Evolutionary conservation across 2,888 invertebrate genomes (phyloP).

Genomic region (Ophion obscuratus): DNA sequence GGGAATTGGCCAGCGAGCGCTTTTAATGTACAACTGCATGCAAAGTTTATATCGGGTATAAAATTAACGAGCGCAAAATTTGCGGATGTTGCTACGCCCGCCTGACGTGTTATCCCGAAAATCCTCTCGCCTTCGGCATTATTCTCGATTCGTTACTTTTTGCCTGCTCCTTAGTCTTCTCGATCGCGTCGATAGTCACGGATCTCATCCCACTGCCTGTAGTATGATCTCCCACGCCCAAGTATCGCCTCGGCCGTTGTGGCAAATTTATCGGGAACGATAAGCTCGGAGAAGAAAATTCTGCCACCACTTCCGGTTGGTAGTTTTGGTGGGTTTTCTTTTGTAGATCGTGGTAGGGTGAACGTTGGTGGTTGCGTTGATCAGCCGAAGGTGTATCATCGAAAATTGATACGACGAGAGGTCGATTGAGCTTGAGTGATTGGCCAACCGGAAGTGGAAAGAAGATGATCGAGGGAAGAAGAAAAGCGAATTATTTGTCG

Average conservation of each 20-base stretch:
- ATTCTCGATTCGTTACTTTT: slow-evolving; percentile 42
- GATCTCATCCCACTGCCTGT: background rate
- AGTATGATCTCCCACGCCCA: background rate
- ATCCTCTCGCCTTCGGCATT: slow-evolving; percentile 20
- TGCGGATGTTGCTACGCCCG: slow-evolving; percentile 41
- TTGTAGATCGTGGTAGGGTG: background rate
- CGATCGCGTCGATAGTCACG: slow-evolving; percentile 37
- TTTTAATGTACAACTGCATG: slow-evolving; percentile 25
- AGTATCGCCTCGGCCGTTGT: background rate
- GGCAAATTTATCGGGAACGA: background rate
- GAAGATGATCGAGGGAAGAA: no score
- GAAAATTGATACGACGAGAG: background rate
- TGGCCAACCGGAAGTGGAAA: no score
- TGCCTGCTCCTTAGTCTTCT: slow-evolving; percentile 20
- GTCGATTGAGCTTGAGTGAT: background rate
- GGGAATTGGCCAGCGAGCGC: slow-evolving; percentile 34
- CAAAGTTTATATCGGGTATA: slow-evolving; percentile 60
- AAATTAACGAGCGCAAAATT: slow-evolving; percentile 55
- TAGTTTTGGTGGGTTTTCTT: background rate
- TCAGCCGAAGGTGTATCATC: background rate
- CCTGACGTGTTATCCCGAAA: slow-evolving; percentile 40
- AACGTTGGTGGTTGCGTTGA: background rate
- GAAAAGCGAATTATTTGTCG: no score
- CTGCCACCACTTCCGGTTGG: background rate
- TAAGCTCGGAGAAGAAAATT: background rate